Evolutionary conservation across 2,888 invertebrate species (phyloP).

Genomic region (Dorcus hopei): DNA sequence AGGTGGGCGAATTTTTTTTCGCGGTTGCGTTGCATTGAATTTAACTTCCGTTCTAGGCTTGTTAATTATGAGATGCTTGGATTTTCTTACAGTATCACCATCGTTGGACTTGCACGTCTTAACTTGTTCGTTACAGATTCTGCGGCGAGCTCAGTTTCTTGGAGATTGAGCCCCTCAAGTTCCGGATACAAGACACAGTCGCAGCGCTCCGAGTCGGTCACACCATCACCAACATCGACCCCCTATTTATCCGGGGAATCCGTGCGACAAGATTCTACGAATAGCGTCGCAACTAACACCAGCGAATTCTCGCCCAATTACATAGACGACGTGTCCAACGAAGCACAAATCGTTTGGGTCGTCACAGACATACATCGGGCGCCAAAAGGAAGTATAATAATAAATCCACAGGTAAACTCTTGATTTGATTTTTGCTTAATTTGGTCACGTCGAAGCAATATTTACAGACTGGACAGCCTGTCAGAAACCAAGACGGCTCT

Average conservation of each 20-base stretch:
- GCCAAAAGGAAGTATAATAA: conserved; percentile 82
- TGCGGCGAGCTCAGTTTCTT: conserved; percentile 58
- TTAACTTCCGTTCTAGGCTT: no score
- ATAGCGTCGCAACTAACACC: conserved; percentile 30
- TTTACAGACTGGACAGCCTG: conserved; percentile 67
- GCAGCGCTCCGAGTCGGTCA: conserved; percentile 71
- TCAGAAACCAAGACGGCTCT: conserved; percentile 72
- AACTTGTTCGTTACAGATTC: conserved; percentile 50
- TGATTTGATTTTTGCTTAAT: conserved; percentile 4
- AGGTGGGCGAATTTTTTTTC: no score
- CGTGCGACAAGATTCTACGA: conserved; percentile 31
- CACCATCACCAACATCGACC: conserved; percentile 70
- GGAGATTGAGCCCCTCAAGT: conserved; percentile 71
- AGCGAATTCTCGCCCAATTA: conserved; percentile 28
- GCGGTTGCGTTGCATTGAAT: no score
- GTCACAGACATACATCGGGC: conserved; percentile 82
- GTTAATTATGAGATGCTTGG: no score
- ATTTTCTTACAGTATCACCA: neutral
- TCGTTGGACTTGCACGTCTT: neutral
- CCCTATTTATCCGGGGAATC: conserved; percentile 38
- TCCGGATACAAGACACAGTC: conserved; percentile 76
- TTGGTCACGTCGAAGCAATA: neutral
- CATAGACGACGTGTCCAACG: conserved; percentile 37
- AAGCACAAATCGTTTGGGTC: conserved; percentile 72
- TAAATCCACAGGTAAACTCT: conserved; percentile 69